Evolutionary conservation across 2,888 invertebrate genomes (phyloP), one percentile per base, ranked within the genome.

Genomic region (Spicauda simplicius): DNA sequence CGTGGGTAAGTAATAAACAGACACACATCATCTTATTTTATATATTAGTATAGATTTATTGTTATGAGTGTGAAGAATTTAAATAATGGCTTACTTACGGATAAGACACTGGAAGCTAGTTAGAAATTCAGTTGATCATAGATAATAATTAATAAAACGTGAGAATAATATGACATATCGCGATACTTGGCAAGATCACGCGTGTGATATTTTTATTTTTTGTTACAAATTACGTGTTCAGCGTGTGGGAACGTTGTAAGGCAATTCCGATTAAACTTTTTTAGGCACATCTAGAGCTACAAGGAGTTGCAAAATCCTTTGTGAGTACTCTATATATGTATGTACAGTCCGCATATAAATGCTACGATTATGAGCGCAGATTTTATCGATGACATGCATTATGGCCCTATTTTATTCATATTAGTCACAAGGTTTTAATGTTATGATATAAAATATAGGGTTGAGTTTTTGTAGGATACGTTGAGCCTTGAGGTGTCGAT

Each of bases 91-190:
- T 55, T 66, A 66, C 18, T 60, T 14, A 18, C 25, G 53, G 64
- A 58, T 25, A 25, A 25, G 25, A 54, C 73, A 72, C 63, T 74
- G 71, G 70, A 71, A 73, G 71, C 60, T 53, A 64, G 69, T 79
- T 78, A 80, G 82, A 77, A 78, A 84, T 80, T 80, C 74, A 80
- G 74, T 55, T 73, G 71, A 60, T 60, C 66, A 55, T 59, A 59
- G 45, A 59, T 54, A 33, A 66, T 45, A 80, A 85, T 86, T 82
- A 81, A 83, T 85, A 83, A 85, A 83, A 87, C 85, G 88, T 90
- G 88, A 86, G 88, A 90, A 87, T 86, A 86, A 81, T 75, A 79
- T 89, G 87, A 86, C 88, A 90, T 88, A 87, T 86, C 80, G 75
- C 77, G 73, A 77, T 78, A 69, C 71, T 70, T 79, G 78, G 76